Base-by-base conservation (phyloP, 2,113 vertebrate species). In the Burhinus oedicnemus region DNA sequence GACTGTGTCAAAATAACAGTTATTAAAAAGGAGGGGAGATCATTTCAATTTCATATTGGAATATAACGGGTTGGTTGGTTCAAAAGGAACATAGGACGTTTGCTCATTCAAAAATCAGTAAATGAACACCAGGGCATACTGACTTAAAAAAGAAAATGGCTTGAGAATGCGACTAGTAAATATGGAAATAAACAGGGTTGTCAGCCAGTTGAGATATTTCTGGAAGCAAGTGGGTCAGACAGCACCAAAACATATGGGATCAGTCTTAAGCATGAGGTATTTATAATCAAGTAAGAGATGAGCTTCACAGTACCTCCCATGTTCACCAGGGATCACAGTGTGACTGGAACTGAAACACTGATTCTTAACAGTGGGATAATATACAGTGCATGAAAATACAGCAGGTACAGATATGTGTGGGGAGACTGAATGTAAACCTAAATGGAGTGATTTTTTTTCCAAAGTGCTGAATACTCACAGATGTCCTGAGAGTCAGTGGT, bases 171-270 rank as follows among this genome's bases (percentile, higher is more conserved):
- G 12, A 61, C 71, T 51, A n/a, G 38, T 65, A 69, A 85, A 70
- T 42, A 82, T 9, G 22, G 60, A 87, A 86, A 93, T 75, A 93
- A 91, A 87, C 20, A 89, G 66, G 11, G 40, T 17, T 94, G 72
- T 82, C 76, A 97, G 79, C 42, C 90, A 80, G 26, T 25, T 92
- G 52, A 96, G 76, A 87, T 30, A 64, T 89, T 92, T 94, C 79
- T 93, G 69, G 83, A 95, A 97, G 32, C 22, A 76, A 84, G 52
- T 89, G 54, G 85, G 80, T 94, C 72, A 78, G 62, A 40, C 75
- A 92, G 83, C 76, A 94, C 22, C 40, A 55, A 88, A 94, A 93
- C 86, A 89, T 87, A 92, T 89, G 90, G 74, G 55, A 93, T 71
- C 69, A 87, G 52, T 93, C 89, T 87, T 78, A 78, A 82, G 32